phyloP scores from a whole-genome alignment of 2,797 vertebrate genomes.

The Anniella stebbinsi region DNA sequence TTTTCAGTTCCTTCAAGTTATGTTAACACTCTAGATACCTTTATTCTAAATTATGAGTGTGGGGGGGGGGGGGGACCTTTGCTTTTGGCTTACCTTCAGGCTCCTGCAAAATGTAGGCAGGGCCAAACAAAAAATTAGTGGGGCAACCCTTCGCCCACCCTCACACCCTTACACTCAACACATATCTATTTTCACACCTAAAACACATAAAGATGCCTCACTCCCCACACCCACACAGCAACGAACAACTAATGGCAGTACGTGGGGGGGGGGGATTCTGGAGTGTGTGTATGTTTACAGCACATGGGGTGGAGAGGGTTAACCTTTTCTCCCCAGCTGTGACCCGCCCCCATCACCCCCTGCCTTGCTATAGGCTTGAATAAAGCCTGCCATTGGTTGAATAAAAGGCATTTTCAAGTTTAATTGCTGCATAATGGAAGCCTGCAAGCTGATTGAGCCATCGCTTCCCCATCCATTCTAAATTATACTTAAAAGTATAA shows the following conservation, averaged over 20 bases:
- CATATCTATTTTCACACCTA: no score
- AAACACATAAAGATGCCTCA: no score
- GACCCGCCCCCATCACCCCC: no score
- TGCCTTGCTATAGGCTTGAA: not conserved
- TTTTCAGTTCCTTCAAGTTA: not conserved
- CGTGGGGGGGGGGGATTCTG: no score
- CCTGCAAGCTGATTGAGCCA: not conserved
- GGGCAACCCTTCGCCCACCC: not conserved
- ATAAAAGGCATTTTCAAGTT: not conserved
- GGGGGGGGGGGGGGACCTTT: no score
- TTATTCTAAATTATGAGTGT: not conserved
- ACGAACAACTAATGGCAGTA: not conserved
- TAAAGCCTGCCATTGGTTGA: not conserved
- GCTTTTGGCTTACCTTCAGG: no score
- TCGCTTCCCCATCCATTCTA: not conserved
- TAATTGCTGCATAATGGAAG: not conserved
- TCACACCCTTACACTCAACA: no score
- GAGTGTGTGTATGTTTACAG: not conserved
- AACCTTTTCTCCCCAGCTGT: not conserved
- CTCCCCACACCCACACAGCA: no score
- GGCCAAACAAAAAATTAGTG: not conserved
- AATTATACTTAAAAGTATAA: conserved; percentile 12
- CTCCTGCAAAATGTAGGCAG: not conserved
- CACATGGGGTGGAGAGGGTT: no score
- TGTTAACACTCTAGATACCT: not conserved